phyloP scores from a whole-genome alignment of 2,797 vertebrate species.

The Chloroceryle inda region DNA sequence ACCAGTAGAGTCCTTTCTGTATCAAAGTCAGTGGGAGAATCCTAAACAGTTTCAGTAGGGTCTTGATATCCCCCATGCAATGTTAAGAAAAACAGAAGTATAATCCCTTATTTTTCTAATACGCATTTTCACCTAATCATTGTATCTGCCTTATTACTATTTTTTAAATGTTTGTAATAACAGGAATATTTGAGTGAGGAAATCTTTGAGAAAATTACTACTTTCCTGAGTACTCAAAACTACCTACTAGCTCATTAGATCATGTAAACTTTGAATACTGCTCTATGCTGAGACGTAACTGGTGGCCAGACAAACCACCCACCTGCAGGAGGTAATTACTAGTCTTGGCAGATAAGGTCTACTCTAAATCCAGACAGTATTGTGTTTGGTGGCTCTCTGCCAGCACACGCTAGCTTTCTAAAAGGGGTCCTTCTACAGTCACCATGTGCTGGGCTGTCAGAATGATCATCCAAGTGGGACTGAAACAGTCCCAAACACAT shows the following conservation, averaged over 20 bases:
- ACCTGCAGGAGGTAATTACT: constrained; percentile 8
- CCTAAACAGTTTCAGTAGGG: neutral
- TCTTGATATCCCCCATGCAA: neutral
- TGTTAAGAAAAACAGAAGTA: neutral
- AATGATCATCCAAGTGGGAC: neutral
- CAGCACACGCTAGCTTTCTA: neutral
- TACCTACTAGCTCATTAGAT: neutral
- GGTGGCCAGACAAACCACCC: neutral
- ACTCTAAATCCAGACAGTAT: neutral
- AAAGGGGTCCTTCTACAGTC: neutral
- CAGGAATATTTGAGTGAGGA: neutral
- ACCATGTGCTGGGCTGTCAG: neutral
- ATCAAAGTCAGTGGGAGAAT: neutral
- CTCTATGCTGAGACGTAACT: neutral
- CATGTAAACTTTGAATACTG: neutral
- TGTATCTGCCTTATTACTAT: neutral
- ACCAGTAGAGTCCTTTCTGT: neutral
- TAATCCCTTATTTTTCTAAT: neutral
- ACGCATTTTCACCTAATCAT: neutral
- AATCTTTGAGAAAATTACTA: neutral
- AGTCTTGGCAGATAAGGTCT: neutral
- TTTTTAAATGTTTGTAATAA: neutral
- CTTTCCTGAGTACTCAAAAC: neutral
- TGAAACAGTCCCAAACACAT: neutral
- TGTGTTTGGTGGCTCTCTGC: constrained; percentile 22